Base-by-base conservation (phyloP, 30 jellyfish, hydroid and myxozoan genomes). In the Aurelia aurita complex sp. Pacific region DNA sequence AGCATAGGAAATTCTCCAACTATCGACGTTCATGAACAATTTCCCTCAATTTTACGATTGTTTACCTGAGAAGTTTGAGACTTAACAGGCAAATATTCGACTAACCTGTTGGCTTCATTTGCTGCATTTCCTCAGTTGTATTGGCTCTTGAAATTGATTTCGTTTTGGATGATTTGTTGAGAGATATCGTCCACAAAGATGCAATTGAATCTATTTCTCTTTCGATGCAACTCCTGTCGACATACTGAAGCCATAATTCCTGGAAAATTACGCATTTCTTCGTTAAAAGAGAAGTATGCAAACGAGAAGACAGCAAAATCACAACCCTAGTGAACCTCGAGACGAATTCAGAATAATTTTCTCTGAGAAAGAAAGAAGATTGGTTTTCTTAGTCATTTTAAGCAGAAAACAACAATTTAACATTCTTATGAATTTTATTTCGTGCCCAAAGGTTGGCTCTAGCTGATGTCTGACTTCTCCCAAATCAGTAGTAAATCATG, bases 191-290 rank as follows among this genome's bases (percentile, higher is more conserved):
- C 97, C 92, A 89, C 14, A 89, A 63, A 50, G 95, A 82, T 12
- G 43, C 81, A 17, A 81, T 3, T 2, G 88, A 68, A 1, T 73
- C 89, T n/a, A 82, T 55, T 52, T 89, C 94, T 17, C 55, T 82
- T 35, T 79, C 81, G 10, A 89, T 83, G 77, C 90, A 80, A 32
- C 33, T 40, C 50, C 23, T 59, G 52, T 89, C 94, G 33, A 89
- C 81, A 76, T 59, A 89, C 35, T 89, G 92, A 67, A 83, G 68
- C 97, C 97, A 89, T 17, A 80, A 76, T 4, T 55, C 76, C 97
- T 89, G 15, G 65, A n/a, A 77, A 69, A 14, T 16, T 1, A 4
- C 71, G 29, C 29, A 23, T 23, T 23, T 23, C 29, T 23, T 23
- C 29, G 29, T 23, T 23, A 23, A 23, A 23, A 23, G 12, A 23